Conservation (phyloP, 2,888 invertebrate species). For the Melipona bicolor region DNA sequence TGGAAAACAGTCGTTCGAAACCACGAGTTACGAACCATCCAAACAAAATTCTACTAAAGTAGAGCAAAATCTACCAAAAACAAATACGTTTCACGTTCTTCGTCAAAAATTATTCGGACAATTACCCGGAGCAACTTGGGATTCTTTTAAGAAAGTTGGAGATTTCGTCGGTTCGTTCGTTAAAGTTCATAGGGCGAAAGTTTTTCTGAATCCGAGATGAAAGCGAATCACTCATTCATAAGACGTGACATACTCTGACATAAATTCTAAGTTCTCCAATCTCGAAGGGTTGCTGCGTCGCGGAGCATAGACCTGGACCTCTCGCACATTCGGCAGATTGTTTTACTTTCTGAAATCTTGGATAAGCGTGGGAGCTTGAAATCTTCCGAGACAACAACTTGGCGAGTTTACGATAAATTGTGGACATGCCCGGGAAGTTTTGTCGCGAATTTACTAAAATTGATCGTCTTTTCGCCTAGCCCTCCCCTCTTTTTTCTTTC, state of each 20-base stretch:
- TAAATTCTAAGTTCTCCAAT: conserved; percentile 4
- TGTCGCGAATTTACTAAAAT: neutral
- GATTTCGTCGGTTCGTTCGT: neutral
- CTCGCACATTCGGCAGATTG: conserved; percentile 5
- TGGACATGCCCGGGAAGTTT: neutral
- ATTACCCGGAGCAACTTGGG: neutral
- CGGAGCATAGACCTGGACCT: neutral
- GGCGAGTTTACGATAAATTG: neutral
- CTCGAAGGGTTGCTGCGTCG: neutral
- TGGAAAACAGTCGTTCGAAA: no score
- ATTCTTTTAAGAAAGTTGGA: neutral
- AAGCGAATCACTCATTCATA: neutral
- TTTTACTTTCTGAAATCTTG: conserved; percentile 21
- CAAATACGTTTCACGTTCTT: neutral
- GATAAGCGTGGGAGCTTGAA: conserved; percentile 22
- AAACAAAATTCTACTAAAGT: no score
- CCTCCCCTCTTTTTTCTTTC: neutral
- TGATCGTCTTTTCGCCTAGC: neutral
- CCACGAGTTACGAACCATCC: no score
- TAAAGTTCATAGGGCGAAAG: neutral
- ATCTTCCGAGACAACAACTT: neutral
- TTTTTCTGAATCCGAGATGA: neutral
- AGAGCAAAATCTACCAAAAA: no score
- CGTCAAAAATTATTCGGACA: neutral
- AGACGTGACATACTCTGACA: conserved; percentile 5